These are phyloP conservation scores for Phaethon lepturus DNA, from an alignment of 2,113 vertebrate genomes.

Conservation along the genomic window DNA sequence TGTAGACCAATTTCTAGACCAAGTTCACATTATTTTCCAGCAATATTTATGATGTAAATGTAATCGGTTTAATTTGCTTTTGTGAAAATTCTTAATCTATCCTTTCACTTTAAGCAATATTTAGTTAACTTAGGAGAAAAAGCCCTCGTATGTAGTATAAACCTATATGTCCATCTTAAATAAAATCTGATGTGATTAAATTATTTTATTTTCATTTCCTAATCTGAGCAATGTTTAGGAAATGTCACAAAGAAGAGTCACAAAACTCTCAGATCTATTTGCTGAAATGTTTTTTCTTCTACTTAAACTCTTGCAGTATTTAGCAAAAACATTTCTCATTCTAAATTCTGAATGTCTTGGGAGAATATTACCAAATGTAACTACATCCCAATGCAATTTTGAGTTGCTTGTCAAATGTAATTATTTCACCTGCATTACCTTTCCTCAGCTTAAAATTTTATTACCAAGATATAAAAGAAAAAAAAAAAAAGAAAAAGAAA, in stretches of 20 bases:
- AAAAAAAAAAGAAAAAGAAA: not conserved
- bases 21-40: not conserved
- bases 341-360: not conserved
- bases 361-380: not conserved
- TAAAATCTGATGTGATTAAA: not conserved
- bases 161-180: not conserved
- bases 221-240: not conserved
- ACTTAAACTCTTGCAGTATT: not conserved
- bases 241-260: too few relatives aligned
- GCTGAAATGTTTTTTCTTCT: not conserved
- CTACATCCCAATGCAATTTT: not conserved
- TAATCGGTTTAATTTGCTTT: not conserved
- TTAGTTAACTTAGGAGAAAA: not conserved
- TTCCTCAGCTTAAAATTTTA: constrained; percentile 8
- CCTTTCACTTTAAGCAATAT: not conserved
- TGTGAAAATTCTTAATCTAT: not conserved
- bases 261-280: not conserved
- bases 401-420: not conserved
- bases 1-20: not conserved
- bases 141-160: not conserved
- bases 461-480: constrained; percentile 2
- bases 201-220: not conserved
- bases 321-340: not conserved
- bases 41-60: not conserved
- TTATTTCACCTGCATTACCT: not conserved